Conservation (phyloP, 2,888 invertebrate species). For the Andricus quercusramuli region DNA sequence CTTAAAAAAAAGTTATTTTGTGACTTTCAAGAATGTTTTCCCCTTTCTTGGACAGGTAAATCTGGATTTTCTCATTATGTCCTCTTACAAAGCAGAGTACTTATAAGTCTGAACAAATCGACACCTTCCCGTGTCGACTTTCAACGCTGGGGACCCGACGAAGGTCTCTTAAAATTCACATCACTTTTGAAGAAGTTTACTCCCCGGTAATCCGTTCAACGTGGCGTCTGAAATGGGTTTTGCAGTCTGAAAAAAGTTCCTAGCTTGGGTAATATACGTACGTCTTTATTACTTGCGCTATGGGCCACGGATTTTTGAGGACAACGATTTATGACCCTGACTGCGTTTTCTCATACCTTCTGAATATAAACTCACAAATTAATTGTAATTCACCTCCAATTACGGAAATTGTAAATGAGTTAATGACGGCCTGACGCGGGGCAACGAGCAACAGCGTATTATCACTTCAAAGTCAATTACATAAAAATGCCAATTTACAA, state of each 20-base stretch:
- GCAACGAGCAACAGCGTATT: too few relatives aligned
- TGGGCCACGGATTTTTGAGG: conserved; percentile 3
- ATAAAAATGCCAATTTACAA: too few relatives aligned
- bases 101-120: conserved; percentile 30
- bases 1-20: background rate
- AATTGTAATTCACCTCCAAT: too few relatives aligned
- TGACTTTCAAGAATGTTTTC: background rate
- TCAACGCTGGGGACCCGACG: conserved; percentile 38
- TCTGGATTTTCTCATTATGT: conserved; percentile 32
- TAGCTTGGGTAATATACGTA: conserved; percentile 13
- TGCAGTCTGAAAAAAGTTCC: conserved; percentile 13
- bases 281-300: conserved; percentile 26
- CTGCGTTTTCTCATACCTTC: background rate
- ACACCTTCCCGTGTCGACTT: conserved; percentile 10
- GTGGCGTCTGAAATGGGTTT: conserved; percentile 33
- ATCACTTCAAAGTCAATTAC: too few relatives aligned
- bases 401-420: too few relatives aligned
- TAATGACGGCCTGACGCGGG: too few relatives aligned
- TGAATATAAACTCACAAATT: too few relatives aligned
- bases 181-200: conserved; percentile 52
- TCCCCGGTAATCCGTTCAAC: conserved; percentile 49
- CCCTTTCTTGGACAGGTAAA: conserved; percentile 1
- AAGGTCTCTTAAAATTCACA: conserved; percentile 50
- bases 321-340: background rate
- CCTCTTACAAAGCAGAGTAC: conserved; percentile 22